Conservation (phyloP, 2,888 invertebrate genomes). For the Tenodera sinensis region DNA sequence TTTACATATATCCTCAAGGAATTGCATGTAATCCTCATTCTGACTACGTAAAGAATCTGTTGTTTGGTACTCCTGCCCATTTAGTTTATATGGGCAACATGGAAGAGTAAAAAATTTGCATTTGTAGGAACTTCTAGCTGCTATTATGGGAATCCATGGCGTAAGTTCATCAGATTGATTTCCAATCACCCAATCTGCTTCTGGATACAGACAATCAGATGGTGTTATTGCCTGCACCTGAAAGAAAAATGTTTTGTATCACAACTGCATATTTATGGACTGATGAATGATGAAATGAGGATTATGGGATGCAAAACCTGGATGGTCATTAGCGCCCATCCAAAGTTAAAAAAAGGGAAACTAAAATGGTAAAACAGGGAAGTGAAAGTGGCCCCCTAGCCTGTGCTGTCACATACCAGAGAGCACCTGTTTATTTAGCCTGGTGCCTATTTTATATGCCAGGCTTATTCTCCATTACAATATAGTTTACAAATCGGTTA, state of each 20-base stretch:
- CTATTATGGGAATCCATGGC: conserved; percentile 94
- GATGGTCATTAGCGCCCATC: too few relatives aligned
- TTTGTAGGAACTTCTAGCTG: conserved; percentile 68
- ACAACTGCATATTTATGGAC: neutral
- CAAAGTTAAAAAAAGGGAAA: too few relatives aligned
- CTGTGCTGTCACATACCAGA: too few relatives aligned
- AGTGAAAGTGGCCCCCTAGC: too few relatives aligned
- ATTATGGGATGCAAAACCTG: too few relatives aligned
- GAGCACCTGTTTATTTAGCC: too few relatives aligned
- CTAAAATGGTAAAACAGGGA: too few relatives aligned
- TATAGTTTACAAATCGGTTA: too few relatives aligned
- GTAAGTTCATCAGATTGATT: conserved; percentile 99
- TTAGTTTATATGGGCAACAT: conserved; percentile 91
- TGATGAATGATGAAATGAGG: too few relatives aligned
- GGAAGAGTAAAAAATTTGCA: conserved; percentile 88
- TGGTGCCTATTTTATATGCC: too few relatives aligned
- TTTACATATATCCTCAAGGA: conserved; percentile 58
- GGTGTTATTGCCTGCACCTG: conserved; percentile 67
- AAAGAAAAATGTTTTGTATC: conserved; percentile 35
- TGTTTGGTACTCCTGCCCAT: conserved; percentile 77
- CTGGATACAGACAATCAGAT: conserved; percentile 63
- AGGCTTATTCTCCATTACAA: too few relatives aligned
- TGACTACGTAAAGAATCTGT: conserved; percentile 66
- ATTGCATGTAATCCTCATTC: conserved; percentile 70
- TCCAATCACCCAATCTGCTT: conserved; percentile 91